Evolutionary conservation across 2,113 vertebrate species (phyloP).

Genomic region (Leptodactylus fuscus): DNA sequence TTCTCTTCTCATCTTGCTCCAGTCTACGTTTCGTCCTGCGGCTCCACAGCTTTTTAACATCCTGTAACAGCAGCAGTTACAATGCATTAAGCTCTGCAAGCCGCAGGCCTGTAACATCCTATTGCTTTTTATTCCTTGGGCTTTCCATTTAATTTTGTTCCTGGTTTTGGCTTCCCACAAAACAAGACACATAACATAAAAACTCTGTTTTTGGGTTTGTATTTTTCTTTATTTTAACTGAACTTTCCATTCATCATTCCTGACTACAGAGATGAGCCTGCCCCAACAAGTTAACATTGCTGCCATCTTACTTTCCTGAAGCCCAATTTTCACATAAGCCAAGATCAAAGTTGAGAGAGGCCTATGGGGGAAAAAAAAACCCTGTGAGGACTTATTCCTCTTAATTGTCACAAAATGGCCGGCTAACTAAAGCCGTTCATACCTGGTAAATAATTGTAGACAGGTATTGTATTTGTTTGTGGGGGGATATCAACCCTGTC

Average conservation of each 20-base stretch:
- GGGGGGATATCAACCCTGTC: not conserved
- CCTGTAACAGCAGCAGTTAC: conserved; percentile 34
- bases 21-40: not conserved
- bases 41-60: conserved; percentile 5
- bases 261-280: not conserved
- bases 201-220: not conserved
- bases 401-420: not conserved
- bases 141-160: conserved; percentile 3
- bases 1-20: conserved; percentile 39
- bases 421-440: not conserved
- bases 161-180: not conserved
- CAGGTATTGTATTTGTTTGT: not conserved
- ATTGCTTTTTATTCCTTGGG: not conserved
- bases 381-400: too few relatives aligned
- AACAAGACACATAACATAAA: not conserved
- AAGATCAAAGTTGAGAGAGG: not conserved
- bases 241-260: not conserved
- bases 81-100: conserved; percentile 19
- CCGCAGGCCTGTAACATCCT: not conserved
- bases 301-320: not conserved
- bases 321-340: not conserved
- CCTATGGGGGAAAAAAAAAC: not conserved
- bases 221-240: not conserved
- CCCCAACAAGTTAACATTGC: not conserved
- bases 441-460: not conserved